Conservation (phyloP, 2,888 invertebrate species). For the Meiosimyza platycephala region DNA sequence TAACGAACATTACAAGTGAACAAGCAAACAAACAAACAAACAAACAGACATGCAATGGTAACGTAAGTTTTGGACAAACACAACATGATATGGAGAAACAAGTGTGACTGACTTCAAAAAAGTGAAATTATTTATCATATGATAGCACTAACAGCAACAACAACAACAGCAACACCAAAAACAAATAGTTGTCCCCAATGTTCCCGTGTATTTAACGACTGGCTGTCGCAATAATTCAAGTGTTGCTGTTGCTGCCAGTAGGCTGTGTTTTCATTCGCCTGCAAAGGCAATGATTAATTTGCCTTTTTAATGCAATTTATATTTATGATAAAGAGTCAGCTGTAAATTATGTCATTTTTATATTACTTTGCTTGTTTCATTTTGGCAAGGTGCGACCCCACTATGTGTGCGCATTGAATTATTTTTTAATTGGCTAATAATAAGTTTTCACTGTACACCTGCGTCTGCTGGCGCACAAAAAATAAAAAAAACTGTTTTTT, state of each 20-base stretch:
- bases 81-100: not conserved
- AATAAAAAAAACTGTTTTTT: too few relatives aligned
- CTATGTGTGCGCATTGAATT: not conserved
- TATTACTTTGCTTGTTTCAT: not conserved
- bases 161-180: slow-evolving; percentile 10
- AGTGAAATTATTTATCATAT: slow-evolving; percentile 12
- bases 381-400: not conserved
- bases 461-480: not conserved
- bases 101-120: slow-evolving; percentile 14
- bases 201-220: not conserved
- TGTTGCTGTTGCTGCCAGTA: slow-evolving; percentile 14
- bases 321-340: slow-evolving; percentile 21
- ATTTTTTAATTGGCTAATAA: slow-evolving; percentile 18
- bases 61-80: too few relatives aligned
- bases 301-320: slow-evolving; percentile 13
- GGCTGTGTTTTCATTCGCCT: not conserved
- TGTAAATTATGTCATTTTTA: slow-evolving; percentile 19
- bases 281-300: slow-evolving; percentile 19
- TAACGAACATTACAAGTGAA: not conserved
- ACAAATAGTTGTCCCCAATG: not conserved
- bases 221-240: not conserved
- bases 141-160: slow-evolving; percentile 4
- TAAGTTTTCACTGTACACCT: slow-evolving; percentile 16
- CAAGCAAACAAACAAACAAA: not conserved
- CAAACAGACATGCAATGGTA: not conserved